Evolutionary conservation across 2,113 vertebrate genomes (phyloP), one percentile per base, ranked within the genome.

Genomic region (Corvus hawaiiensis): DNA sequence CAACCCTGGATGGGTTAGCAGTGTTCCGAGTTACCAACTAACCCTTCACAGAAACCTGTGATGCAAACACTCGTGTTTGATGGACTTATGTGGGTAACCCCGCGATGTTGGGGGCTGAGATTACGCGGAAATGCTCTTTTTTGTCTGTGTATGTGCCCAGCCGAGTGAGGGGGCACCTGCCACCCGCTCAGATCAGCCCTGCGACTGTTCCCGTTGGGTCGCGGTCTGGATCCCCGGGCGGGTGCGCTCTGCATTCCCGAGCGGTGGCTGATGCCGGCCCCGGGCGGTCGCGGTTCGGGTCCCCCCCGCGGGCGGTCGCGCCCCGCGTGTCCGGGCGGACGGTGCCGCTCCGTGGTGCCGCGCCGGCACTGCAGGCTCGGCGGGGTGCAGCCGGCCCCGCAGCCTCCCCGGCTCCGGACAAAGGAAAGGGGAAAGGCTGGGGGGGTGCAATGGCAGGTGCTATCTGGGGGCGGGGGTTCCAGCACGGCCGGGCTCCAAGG

Each of bases 271-370:
- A 28, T 28, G 39, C 39, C 8, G 10, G 23, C 1, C 16, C 37
- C 26, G 30, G 35, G 32, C 37, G 23, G 13, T 4, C 7, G 20
- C 39, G 26, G 39, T 5, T 1, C 33, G 10, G 7, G 13, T 39
- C 13, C 54, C 48, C 26, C 4, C 33, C 55, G 33, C 30, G n/a
- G 55, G 18, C 9, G 55, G 11, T 11, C 8, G 56, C 37, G 24
- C 41, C 35, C n/a, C 22, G 48, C 43, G 94, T 98, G 27, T 32
- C 75, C 89, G 94, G 59, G 95, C 56, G 73, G 62, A 97, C 87
- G 96, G 18, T 94, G 97, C 96, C 97, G 87, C 95, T 93, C 37
- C 13, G 97, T 59, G 98, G 97, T 30, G 27, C 11, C 7, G 41
- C 3, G 2, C 13, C 3, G 77, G 56, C 82, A 94, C n/a, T 96